A percentile compares a stretch with the other conserved stretches of the same genome.
Conservation (phyloP, 1,140 invertebrate genomes). For the Archegozetes longisetosus region DNA sequence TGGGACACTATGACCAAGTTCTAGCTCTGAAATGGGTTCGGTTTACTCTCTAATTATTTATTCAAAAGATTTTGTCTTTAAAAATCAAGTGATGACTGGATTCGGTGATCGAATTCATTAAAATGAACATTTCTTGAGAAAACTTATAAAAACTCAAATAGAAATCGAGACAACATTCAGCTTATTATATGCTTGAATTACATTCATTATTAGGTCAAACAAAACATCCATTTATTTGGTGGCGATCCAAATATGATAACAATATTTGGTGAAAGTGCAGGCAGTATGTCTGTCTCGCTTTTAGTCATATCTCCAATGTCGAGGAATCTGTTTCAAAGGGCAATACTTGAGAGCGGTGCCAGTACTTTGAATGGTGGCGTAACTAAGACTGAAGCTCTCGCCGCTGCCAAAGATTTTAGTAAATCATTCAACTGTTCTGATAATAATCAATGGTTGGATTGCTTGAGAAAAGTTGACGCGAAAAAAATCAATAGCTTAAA, state of each 20-base stretch:
- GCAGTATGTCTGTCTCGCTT: slow-evolving; percentile 26
- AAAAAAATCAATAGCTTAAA: background rate
- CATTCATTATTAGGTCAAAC: slow-evolving; percentile 23
- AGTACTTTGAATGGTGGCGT: background rate
- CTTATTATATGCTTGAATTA: background rate
- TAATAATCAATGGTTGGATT: background rate
- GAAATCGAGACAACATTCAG: too few species aligned
- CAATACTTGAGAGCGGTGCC: background rate
- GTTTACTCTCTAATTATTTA: too few species aligned
- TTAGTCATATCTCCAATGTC: slow-evolving; percentile 16
- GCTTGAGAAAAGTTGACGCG: background rate
- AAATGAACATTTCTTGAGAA: too few species aligned
- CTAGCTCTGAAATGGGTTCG: slow-evolving; percentile 44
- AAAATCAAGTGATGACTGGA: too few species aligned
- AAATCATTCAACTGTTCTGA: background rate
- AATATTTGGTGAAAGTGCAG: slow-evolving; percentile 29
- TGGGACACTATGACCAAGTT: slow-evolving; percentile 74
- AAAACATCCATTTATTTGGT: slow-evolving; percentile 29
- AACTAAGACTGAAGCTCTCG: background rate
- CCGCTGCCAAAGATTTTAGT: background rate
- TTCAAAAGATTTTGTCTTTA: too few species aligned
- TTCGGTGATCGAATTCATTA: too few species aligned
- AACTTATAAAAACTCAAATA: too few species aligned
- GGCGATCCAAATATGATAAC: slow-evolving; percentile 25
- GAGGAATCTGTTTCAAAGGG: background rate